Base-by-base conservation (phyloP, 2,888 invertebrate genomes). In the Trilocha varians region DNA sequence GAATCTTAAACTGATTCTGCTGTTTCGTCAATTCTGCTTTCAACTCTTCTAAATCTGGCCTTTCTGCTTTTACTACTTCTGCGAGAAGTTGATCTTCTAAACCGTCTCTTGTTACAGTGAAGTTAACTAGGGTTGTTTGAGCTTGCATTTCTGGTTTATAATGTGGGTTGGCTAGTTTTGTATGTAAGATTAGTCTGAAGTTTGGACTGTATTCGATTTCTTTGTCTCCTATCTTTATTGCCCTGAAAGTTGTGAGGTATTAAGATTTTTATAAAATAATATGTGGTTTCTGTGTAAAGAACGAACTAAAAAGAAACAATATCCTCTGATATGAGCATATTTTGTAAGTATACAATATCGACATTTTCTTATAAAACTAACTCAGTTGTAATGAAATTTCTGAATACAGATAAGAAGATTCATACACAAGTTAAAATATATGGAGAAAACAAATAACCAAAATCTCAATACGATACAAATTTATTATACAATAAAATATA, bases 71-170 rank as follows among this genome's bases (percentile, higher is more conserved):
- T 0, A 98, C 98, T 11, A 98, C 98, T 88, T 97, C 97, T 13
- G 97, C 98, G 44, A 98, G 83, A 13, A 98, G 87, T 76, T 98
- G 98, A 76, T 98, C 98, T 85, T 98, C 98, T 37, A 98, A 83
- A 6, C 98, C 98, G 68, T 98, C 98, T 62, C 96, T 90, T 5
- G 98, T 98, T 5, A 98, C 98, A 8, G 98, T 98, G 65, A 98
- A 98, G 82, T 98, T 98, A 50, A 98, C 97, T 45, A 98, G 87
- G 2, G 98, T 98, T 0, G 97, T 96, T 84, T 98, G 98, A 11
- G 98, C 98, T 82, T 98, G 98, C 95, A 98, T 96, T 87, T 98
- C 98, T 1, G 98, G 98, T 69, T 98, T 96, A 73, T 98, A 98
- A 84, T 98, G 98, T 9, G 98, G 98, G 86, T 98, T 98, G 1